Conservation (phyloP, 2,888 invertebrate genomes). For the Dioctria linearis region DNA sequence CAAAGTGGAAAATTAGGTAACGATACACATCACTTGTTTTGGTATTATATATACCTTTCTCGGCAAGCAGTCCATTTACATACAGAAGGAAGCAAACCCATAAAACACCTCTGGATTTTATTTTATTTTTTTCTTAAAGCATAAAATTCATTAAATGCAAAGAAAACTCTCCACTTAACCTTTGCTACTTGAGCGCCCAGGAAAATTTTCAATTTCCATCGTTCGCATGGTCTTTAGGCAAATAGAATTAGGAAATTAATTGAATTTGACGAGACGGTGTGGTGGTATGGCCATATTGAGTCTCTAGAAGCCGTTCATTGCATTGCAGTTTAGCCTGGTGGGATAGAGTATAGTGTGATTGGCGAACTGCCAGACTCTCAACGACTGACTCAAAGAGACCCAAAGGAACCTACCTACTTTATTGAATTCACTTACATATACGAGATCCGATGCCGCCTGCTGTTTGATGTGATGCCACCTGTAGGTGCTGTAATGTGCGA, state of each 20-base stretch:
- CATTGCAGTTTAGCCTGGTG: background rate
- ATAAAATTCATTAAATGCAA: constrained; percentile 45
- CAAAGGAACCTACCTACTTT: background rate
- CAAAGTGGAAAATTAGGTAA: constrained; percentile 53
- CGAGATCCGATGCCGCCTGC: constrained; percentile 29
- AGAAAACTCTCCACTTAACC: constrained; percentile 48
- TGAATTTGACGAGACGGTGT: constrained; percentile 46
- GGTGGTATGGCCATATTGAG: constrained; percentile 8
- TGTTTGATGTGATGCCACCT: constrained; percentile 50
- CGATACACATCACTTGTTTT: constrained; percentile 19
- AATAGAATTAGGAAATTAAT: constrained; percentile 54
- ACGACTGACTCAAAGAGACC: background rate
- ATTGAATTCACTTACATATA: constrained; percentile 9
- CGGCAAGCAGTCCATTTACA: background rate
- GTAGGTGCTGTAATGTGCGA: constrained; percentile 31
- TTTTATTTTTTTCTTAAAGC: constrained; percentile 13
- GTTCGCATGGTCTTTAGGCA: constrained; percentile 51
- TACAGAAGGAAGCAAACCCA: constrained; percentile 34
- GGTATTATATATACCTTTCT: background rate
- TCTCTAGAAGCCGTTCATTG: background rate
- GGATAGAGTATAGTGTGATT: background rate
- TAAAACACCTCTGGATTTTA: constrained; percentile 29
- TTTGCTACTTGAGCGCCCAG: constrained; percentile 25
- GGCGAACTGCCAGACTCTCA: background rate
- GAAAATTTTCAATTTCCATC: constrained; percentile 52